Percentiles rank a stretch among this genome's conserved stretches.
Conservation (phyloP, 2,888 invertebrate genomes). For the Exocentrus adspersus region DNA sequence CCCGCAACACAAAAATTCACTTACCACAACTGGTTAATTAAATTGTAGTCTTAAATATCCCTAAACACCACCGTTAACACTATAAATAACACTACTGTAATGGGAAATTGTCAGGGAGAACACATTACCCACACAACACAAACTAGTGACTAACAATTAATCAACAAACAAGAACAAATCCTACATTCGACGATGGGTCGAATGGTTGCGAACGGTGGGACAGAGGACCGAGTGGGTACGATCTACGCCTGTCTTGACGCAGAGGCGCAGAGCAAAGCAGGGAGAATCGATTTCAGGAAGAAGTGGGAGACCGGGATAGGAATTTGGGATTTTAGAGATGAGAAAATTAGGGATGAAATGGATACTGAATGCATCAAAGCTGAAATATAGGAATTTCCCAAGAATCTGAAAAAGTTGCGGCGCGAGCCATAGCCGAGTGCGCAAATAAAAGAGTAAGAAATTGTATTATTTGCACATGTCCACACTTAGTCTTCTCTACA, state of each 20-base stretch:
- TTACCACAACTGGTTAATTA: conserved; percentile 32
- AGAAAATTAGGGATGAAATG: no score
- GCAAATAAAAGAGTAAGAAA: no score
- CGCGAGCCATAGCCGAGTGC: no score
- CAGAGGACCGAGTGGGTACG: conserved; percentile 8
- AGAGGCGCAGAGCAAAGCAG: conserved; percentile 2
- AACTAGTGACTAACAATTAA: conserved; percentile 38
- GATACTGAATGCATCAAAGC: no score
- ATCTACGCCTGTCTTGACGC: background rate
- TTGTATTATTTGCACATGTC: no score
- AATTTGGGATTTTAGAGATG: conserved; percentile 1
- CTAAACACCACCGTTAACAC: conserved; percentile 33
- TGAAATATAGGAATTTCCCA: no score
- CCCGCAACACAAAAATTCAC: background rate
- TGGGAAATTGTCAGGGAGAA: conserved; percentile 19
- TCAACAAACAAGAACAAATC: conserved; percentile 33
- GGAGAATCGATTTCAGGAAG: background rate
- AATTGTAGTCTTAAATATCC: conserved; percentile 26
- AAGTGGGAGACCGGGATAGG: conserved; percentile 7
- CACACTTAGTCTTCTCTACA: no score
- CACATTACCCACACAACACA: conserved; percentile 32
- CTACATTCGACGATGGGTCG: conserved; percentile 30
- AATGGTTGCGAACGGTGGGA: background rate
- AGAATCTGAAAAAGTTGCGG: no score
- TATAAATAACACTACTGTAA: conserved; percentile 35